phyloP scores from a whole-genome alignment of 2,888 invertebrate genomes.

The Subacronicta megacephala region DNA sequence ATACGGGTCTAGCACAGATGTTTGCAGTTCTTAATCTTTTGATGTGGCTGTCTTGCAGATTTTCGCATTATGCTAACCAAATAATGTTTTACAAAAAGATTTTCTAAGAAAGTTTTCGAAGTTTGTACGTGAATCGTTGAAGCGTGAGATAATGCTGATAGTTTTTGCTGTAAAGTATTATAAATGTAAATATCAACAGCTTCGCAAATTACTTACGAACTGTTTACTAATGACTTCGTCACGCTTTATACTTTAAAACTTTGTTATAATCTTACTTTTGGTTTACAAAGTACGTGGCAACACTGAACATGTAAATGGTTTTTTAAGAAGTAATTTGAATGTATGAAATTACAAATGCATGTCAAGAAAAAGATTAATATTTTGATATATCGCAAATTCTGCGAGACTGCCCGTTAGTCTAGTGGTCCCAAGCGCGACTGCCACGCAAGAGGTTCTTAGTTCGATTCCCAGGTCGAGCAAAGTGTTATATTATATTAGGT shows the following conservation, averaged over 20 bases:
- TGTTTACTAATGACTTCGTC: constrained; percentile 40
- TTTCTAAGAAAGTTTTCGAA: constrained; percentile 18
- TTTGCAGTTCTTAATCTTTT: constrained; percentile 38
- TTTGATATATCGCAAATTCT: too few species aligned
- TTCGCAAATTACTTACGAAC: constrained; percentile 40
- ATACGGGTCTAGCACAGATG: constrained; percentile 38
- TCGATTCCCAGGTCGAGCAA: too few species aligned
- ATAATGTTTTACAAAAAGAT: constrained; percentile 36
- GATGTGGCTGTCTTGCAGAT: constrained; percentile 35
- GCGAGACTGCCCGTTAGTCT: too few species aligned
- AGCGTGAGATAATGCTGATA: constrained; percentile 24
- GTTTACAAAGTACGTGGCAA: constrained; percentile 9
- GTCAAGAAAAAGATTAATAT: too few species aligned
- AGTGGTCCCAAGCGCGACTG: too few species aligned
- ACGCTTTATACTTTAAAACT: constrained; percentile 32
- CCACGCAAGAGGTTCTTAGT: too few species aligned
- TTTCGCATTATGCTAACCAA: constrained; percentile 33
- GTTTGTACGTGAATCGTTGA: constrained; percentile 17
- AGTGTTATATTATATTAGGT: too few species aligned
- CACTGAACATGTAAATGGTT: neutral
- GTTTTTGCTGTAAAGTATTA: constrained; percentile 22
- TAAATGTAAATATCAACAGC: constrained; percentile 30
- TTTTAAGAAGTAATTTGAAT: neutral
- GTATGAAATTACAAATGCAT: too few species aligned
- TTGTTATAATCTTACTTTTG: constrained; percentile 23